Base-by-base conservation (phyloP, 2,797 vertebrate genomes). In the Dryobates pubescens region DNA sequence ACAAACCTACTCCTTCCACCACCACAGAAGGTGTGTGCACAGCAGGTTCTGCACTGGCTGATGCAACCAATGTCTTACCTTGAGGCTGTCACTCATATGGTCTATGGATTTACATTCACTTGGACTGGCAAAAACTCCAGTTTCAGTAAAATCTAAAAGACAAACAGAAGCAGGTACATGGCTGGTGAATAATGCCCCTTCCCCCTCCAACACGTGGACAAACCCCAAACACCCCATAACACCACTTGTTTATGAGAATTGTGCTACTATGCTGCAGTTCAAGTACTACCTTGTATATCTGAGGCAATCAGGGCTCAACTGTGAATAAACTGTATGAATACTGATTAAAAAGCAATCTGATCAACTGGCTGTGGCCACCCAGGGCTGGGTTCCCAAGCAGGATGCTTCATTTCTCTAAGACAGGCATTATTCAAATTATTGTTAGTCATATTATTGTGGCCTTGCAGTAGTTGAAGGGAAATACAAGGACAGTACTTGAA, bases 361-460 rank as follows among this genome's bases (percentile, higher is more conserved):
- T 22, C 0, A 0, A 7, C 26, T 18, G 4, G 12, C 61, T 4
- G 8, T 15, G n/a, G 13, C 22, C 57, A 29, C 19, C 29, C 0
- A 0, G 11, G 11, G 6, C 34, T 68, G 45, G 4, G 3, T 7
- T 77, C 30, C 62, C 30, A 24, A 41, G 27, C 3, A 6, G 30
- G n/a, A 15, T 18, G 3, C 20, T 68, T 82, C 27, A 36, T 65
- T 84, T 77, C 72, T 10, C 26, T 43, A 30, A 81, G 45, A 51
- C 18, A 71, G 16, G 1, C 27, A 4, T 5, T 59, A 22, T n/a
- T 34, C 32, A 67, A 68, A 41, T 27, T 58, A 20, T 14, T 49
- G 2, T 26, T 26, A 86, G 7, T 53, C 58, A 16, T 63, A 56
- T 56, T 56, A 56, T 29, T 30, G 54, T 56, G 27, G 54, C 54